Base-by-base conservation (phyloP, 2,888 invertebrate species). In the Lordiphosa fenestrarum region DNA sequence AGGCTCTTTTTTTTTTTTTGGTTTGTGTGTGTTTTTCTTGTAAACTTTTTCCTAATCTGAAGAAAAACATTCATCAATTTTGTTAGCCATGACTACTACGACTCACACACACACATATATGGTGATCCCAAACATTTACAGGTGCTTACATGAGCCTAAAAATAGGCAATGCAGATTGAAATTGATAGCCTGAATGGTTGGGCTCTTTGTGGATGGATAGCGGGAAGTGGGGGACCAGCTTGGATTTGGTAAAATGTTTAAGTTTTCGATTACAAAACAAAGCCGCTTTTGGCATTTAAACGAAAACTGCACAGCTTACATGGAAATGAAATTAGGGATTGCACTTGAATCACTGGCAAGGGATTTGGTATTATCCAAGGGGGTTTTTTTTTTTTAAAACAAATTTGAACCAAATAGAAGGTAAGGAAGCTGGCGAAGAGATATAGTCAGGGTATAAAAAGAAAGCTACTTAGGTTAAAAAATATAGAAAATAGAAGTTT, bases 61-160 rank as follows among this genome's bases (percentile, higher is more conserved):
- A 66, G 76, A 66, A 76, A 70, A 72, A 64, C 81, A 80, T 83
- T 80, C 77, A 80, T 80, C 84, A 83, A 80, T 73, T 72, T 67
- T 56, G 63, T 66, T 77, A 67, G 74, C 76, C 55, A 57, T 53
- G 40, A 30, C 50, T 33, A 21, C 50, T 33, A 15, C 50, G 41
- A 41, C 30, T 9, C 30, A 30, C 30, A 30, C 30, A 25, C 25
- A 25, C 25, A 25, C 25, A 21, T 13, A 54, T 25, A 25, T 44
- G 44, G 42, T 51, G 25, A 39, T 61, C 52, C 58, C 59, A 61
- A 63, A 52, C 63, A 76, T 66, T 68, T 68, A 51, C 71, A 81
- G 81, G 75, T 81, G 74, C 77, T 71, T 72, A 74, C 54, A 62
- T 49, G 63, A 39, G 68, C 53, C 82, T 46, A 42, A 65, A 69